A percentile compares a stretch with the other conserved stretches of the same genome.
These are phyloP conservation scores for Pitta sordida DNA, from an alignment of 2,113 vertebrate species.

Conservation along the genomic window DNA sequence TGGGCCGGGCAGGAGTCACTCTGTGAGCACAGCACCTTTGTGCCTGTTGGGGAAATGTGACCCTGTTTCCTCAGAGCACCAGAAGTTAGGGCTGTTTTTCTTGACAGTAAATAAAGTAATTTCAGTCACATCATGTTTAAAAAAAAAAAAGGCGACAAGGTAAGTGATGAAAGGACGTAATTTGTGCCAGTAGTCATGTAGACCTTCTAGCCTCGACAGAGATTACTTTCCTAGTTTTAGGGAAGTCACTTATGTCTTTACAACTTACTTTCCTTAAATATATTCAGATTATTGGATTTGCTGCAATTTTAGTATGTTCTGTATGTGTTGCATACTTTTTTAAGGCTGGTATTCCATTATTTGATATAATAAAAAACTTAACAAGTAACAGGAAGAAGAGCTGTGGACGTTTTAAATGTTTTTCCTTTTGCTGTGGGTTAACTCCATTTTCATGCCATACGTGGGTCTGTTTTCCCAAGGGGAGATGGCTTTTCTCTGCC, in stretches of 20 bases:
- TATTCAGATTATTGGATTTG: background rate
- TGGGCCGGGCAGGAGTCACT: background rate
- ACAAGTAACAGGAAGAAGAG: background rate
- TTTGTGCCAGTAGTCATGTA: background rate
- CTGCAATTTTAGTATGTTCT: background rate
- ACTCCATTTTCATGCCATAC: background rate
- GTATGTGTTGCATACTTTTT: background rate
- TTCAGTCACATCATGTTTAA: rapidly evolving
- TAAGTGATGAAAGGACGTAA: background rate
- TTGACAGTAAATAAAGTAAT: background rate
- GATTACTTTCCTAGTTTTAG: background rate
- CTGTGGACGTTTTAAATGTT: background rate
- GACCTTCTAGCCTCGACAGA: rapidly evolving
- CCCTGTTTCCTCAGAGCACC: background rate
- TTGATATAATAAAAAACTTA: background rate
- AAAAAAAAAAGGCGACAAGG: background rate
- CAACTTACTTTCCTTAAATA: background rate
- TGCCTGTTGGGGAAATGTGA: background rate
- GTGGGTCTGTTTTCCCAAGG: background rate
- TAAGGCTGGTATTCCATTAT: background rate
- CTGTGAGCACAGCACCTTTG: background rate
- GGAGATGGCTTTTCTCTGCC: background rate
- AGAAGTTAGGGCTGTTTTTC: background rate
- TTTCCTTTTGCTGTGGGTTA: background rate
- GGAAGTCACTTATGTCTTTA: background rate